A percentile compares a stretch with the other conserved stretches of the same genome.
These are phyloP conservation scores for Eudemis profundana DNA, from an alignment of 2,888 invertebrate genomes.

Conservation along the genomic window DNA sequence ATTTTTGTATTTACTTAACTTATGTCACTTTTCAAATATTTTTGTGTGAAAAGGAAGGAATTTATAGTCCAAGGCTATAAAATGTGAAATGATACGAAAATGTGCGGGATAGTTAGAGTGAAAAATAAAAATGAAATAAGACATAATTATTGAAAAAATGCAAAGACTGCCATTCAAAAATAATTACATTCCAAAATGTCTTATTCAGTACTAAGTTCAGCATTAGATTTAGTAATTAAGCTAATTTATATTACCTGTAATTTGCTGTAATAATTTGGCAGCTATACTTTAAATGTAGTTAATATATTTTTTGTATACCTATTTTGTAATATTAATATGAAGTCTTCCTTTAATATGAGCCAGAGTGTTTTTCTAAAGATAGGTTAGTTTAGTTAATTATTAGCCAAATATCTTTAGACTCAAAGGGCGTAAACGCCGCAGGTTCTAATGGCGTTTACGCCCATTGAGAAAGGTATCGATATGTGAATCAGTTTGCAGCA, in stretches of 20 bases:
- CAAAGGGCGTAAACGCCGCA: too few relatives aligned
- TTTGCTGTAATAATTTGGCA: slow-evolving; percentile 33
- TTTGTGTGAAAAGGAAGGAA: neutral
- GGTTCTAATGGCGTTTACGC: too few relatives aligned
- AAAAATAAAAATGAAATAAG: neutral
- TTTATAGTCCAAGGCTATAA: neutral
- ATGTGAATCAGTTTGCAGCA: too few relatives aligned
- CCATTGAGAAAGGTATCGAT: too few relatives aligned
- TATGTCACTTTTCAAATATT: neutral
- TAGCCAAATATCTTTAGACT: neutral
- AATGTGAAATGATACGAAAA: neutral
- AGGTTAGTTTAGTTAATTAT: too few relatives aligned
- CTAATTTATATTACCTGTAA: slow-evolving; percentile 34
- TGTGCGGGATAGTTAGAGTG: neutral
- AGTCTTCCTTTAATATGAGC: slow-evolving; percentile 51
- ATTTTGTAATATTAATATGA: slow-evolving; percentile 39
- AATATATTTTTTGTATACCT: slow-evolving; percentile 41
- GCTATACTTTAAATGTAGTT: slow-evolving; percentile 21
- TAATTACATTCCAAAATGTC: slow-evolving; percentile 43
- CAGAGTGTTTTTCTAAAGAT: slow-evolving; percentile 38
- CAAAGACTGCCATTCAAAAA: slow-evolving; percentile 43
- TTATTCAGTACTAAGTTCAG: slow-evolving; percentile 21
- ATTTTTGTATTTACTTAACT: too few relatives aligned
- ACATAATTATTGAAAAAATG: slow-evolving; percentile 9
- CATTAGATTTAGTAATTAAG: slow-evolving; percentile 20